Base-by-base conservation (phyloP, 2,888 invertebrate genomes). In the Temnothorax unifasciatus region DNA sequence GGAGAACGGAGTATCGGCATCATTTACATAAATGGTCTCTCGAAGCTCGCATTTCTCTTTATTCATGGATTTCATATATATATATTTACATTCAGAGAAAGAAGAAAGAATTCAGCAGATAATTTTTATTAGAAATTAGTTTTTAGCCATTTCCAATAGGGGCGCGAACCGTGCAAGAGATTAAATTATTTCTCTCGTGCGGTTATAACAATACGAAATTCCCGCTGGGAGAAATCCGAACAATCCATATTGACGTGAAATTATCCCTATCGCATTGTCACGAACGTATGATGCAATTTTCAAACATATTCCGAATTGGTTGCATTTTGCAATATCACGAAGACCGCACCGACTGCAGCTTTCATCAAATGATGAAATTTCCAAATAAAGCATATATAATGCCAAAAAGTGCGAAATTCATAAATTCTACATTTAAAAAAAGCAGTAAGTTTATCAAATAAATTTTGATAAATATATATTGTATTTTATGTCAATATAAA, bases 221-320 rank as follows among this genome's bases (percentile, higher is more conserved):
- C 71, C 38, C 79, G 21, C 34, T 59, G 41, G n/a, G 59, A 71
- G 73, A 81, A 73, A 81, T 73, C 34, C 79, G 47, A 73, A 71
- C 59, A 50, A 71, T 81, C 34, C 57, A 81, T 21, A 81, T 73
- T 71, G 79, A 79, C 79, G 57, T 59, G 47, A 81, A 73, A 81
- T 81, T 81, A 81, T 81, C 47, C 47, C 59, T 81, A 81, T 81
- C 69, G 34, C 47, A 73, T 73, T 81, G 79, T 73, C 73, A 59
- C 59, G 59, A 38, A 47, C 13, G 29, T 57, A 25, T 59, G 73
- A 71, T 59, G 59, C 79, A 81, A 81, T 71, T 81, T 79, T 81
- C 59, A 73, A 71, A 73, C 73, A 47, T 50, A 81, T 25, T 57
- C 38, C 25, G 21, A 81, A 81, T 59, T 59, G 79, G 21, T 13